phyloP scores from a whole-genome alignment of 2,888 invertebrate species.

The Dicyrtomina minuta region DNA sequence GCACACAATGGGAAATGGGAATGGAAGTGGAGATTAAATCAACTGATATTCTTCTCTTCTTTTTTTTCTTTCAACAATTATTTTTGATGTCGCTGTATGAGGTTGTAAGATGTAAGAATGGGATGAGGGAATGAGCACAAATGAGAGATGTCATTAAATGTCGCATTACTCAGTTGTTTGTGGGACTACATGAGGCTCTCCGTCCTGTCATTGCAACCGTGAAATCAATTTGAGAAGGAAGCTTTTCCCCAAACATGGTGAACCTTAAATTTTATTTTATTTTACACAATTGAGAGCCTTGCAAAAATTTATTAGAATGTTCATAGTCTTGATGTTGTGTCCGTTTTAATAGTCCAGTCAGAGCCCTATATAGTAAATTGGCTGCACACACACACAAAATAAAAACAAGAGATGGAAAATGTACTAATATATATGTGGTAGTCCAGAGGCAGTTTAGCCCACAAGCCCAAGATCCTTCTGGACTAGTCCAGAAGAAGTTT shows the following conservation, averaged over 20 bases:
- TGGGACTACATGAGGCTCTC: conserved; percentile 5
- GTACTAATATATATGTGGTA: no score
- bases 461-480: no score
- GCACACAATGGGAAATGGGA: no score
- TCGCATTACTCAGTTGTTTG: conserved; percentile 25
- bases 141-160: conserved; percentile 3
- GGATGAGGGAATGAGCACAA: not conserved
- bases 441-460: no score
- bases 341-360: not conserved
- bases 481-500: no score
- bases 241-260: conserved; percentile 26
- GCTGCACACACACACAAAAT: not conserved
- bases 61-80: no score
- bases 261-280: conserved; percentile 19
- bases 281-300: conserved; percentile 6
- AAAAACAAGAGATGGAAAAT: no score
- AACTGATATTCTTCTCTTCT: no score
- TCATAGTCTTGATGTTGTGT: not conserved
- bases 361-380: not conserved
- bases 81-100: no score
- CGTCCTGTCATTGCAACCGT: conserved; percentile 15
- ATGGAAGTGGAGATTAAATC: no score
- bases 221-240: conserved; percentile 28
- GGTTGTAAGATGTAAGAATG: no score
- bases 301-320: conserved; percentile 29